These are phyloP conservation scores for Procavia capensis DNA, from an alignment of 2,113 vertebrate species.

Conservation along the genomic window DNA sequence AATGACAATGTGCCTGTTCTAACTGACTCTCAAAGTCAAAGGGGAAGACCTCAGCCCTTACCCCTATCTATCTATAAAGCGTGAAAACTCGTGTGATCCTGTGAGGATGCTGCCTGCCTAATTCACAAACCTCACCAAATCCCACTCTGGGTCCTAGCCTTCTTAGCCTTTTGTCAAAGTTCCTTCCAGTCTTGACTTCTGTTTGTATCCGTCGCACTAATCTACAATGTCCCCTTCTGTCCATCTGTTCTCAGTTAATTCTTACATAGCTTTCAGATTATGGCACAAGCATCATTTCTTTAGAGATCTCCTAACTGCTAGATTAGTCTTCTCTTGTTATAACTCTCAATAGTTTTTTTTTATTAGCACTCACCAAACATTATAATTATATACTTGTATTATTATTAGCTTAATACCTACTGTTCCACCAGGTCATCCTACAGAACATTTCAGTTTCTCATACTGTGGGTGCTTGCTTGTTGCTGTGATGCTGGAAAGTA, in stretches of 20 bases:
- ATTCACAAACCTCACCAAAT: accelerated
- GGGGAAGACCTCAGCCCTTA: not conserved
- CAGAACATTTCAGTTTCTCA: too few species aligned
- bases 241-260: not conserved
- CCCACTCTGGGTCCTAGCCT: not conserved
- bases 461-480: too few species aligned
- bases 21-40: not conserved
- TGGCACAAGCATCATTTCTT: not conserved
- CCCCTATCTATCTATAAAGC: not conserved
- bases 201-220: not conserved
- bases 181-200: not conserved
- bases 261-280: not conserved
- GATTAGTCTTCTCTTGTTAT: not conserved
- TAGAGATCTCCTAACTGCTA: not conserved
- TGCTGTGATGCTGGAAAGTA: too few species aligned
- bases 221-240: not conserved
- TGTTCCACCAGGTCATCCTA: not conserved
- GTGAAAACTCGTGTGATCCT: not conserved
- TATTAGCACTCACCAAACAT: not conserved
- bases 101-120: not conserved
- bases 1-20: not conserved
- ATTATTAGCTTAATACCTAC: not conserved
- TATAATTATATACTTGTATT: not conserved
- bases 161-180: not conserved
- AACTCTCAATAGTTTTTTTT: not conserved